Evolutionary conservation across 2,888 invertebrate genomes (phyloP), one percentile per base, ranked within the genome.

Genomic region (Ectemnius continuus): DNA sequence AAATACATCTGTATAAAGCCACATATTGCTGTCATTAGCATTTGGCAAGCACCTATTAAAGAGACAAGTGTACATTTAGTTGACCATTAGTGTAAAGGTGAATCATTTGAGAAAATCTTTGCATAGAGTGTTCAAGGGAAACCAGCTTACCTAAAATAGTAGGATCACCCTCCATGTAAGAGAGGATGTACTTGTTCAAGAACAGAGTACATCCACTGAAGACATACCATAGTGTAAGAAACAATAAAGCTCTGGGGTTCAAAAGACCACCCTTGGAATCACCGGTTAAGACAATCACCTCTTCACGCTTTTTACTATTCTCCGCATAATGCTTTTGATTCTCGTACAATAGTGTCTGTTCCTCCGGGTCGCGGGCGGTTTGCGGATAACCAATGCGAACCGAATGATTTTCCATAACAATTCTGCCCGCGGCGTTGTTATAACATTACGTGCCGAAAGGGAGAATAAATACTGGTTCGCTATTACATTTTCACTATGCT

Each of bases 161-260:
- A 18, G 95, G 95, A 91, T 96, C 95, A 61, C 95, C 95, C 88
- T 94, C 92, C 88, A 95, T 92, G 83, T 94, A 95, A 0, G 94
- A 93, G 73, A 96, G 91, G 85, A 96, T 95, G 87, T 95, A 95
- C 88, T 96, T 96, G 91, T 96, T 96, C 73, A 95, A 91, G 89
- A 96, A 95, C 64, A 96, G 91, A 1, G 95, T 96, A 87, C 94
- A 95, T 8, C 94, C 95, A 88, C 95, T 95, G 89, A 96, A 95
- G 86, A 95, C 92, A 87, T 95, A 96, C 95, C 96, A 95, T 75
- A 95, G 89, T 63, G 94, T 88, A 57, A 94, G 90, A 88, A 94
- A 94, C 78, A 93, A 88, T 59, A 94, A 88, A 28, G 94, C 94
- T 84, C 94, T 90, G 47, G 93, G 89, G 86, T 93, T 94, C 59